A percentile compares a stretch with the other conserved stretches of the same genome.
phyloP scores from a whole-genome alignment of 1,140 invertebrate species.

The Saccostrea cuccullata region DNA sequence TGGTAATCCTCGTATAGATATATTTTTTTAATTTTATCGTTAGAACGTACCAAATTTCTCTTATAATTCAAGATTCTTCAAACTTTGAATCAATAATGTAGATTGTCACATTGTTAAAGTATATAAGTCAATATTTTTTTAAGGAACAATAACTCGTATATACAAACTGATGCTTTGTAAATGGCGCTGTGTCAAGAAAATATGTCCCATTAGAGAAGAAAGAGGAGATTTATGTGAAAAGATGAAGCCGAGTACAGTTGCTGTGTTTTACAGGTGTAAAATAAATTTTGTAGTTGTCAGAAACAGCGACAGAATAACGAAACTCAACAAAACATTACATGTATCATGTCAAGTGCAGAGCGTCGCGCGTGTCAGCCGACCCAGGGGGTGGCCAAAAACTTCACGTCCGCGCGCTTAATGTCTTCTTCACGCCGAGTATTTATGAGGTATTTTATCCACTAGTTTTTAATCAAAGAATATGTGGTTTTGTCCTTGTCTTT shows the following conservation, averaged over 20 bases:
- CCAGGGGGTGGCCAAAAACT: not conserved
- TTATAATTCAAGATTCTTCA: too few species aligned
- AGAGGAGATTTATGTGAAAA: conserved; percentile 31
- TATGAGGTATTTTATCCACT: not conserved
- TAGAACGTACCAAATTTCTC: too few species aligned
- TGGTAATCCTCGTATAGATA: too few species aligned
- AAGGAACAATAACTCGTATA: too few species aligned
- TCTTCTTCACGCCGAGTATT: not conserved
- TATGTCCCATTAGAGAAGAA: not conserved
- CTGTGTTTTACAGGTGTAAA: conserved; percentile 24
- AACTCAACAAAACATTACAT: conserved; percentile 27
- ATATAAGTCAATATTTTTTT: too few species aligned
- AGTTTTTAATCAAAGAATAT: not conserved
- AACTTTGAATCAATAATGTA: too few species aligned
- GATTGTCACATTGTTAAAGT: too few species aligned
- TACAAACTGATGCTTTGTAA: too few species aligned
- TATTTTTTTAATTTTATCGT: too few species aligned
- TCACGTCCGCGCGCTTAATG: not conserved
- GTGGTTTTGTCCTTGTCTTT: not conserved
- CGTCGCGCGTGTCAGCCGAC: not conserved
- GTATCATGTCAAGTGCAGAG: conserved; percentile 14
- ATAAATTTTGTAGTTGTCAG: conserved; percentile 24
- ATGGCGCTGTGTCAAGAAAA: not conserved
- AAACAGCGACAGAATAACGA: conserved; percentile 12
- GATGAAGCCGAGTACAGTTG: conserved; percentile 10